Evolutionary conservation across 2,113 vertebrate genomes (phyloP).

Genomic region (Chascanopsetta lugubris): DNA sequence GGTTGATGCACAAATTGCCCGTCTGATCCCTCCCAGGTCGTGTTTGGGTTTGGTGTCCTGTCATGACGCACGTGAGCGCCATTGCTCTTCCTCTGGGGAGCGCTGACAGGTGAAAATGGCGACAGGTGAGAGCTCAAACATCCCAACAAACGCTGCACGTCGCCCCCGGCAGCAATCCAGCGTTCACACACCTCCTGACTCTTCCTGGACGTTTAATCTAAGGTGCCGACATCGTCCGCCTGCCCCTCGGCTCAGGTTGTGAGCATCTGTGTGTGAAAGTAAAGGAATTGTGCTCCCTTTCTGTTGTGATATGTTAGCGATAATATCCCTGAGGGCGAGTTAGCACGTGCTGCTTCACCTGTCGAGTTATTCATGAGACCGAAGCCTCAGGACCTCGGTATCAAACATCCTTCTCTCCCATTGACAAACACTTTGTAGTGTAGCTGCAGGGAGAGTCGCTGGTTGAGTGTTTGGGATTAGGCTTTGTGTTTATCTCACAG

Average conservation of each 20-base stretch:
- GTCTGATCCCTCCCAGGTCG: slow-evolving; percentile 66
- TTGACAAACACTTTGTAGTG: slow-evolving; percentile 29
- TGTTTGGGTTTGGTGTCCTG: slow-evolving; percentile 65
- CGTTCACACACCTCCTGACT: slow-evolving; percentile 23
- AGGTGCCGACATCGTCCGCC: slow-evolving; percentile 60
- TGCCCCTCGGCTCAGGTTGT: slow-evolving; percentile 38
- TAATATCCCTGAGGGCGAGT: slow-evolving; percentile 45
- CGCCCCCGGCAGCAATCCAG: slow-evolving; percentile 39
- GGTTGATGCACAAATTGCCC: slow-evolving; percentile 73
- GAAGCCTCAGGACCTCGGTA: slow-evolving; percentile 54
- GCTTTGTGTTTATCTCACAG: slow-evolving; percentile 17
- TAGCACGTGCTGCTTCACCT: slow-evolving; percentile 51
- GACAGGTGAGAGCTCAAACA: slow-evolving; percentile 68
- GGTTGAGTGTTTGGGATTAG: slow-evolving; percentile 32
- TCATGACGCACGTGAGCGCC: slow-evolving; percentile 63
- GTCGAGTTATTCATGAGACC: slow-evolving; percentile 50
- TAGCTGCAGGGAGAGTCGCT: not conserved
- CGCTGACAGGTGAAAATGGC: slow-evolving; percentile 59
- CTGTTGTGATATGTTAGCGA: slow-evolving; percentile 43
- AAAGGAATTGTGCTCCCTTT: slow-evolving; percentile 23
- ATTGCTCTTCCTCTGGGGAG: slow-evolving; percentile 43
- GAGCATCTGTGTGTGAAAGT: slow-evolving; percentile 30
- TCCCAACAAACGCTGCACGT: slow-evolving; percentile 18
- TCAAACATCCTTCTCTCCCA: slow-evolving; percentile 41
- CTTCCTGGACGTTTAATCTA: slow-evolving; percentile 59